Conservation (phyloP, 2,113 vertebrate genomes). For the Cacatua alba region DNA sequence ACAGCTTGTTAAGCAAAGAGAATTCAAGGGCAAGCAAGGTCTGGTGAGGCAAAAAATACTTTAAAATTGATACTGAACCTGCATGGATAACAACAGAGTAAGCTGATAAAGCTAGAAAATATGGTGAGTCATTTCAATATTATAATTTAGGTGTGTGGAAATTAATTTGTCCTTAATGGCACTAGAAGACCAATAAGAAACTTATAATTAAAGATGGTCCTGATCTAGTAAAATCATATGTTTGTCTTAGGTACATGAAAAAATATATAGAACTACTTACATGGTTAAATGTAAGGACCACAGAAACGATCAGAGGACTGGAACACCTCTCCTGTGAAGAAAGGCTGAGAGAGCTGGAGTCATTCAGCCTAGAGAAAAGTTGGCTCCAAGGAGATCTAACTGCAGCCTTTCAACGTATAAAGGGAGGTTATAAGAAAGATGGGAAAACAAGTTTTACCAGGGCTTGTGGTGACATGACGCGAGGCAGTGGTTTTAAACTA, state of each 20-base stretch:
- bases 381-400: accelerated
- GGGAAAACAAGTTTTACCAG: neutral
- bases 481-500: neutral
- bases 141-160: neutral
- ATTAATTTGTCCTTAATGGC: neutral
- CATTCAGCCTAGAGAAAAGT: neutral
- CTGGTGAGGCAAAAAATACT: constrained; percentile 13
- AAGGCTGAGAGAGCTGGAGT: neutral
- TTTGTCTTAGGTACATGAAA: neutral
- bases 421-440: neutral
- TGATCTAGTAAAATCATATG: neutral
- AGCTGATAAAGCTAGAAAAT: constrained; percentile 2
- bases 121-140: neutral
- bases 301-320: neutral
- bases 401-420: neutral
- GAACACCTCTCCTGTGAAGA: neutral
- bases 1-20: constrained; percentile 48
- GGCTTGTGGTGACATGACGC: neutral
- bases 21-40: constrained; percentile 38
- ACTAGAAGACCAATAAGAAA: neutral
- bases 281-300: neutral
- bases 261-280: neutral
- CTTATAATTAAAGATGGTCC: neutral
- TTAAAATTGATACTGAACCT: constrained; percentile 19
- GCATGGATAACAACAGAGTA: neutral